These are phyloP conservation scores for Lerista edwardsae DNA, from an alignment of 2,797 vertebrate genomes.

Conservation along the genomic window DNA sequence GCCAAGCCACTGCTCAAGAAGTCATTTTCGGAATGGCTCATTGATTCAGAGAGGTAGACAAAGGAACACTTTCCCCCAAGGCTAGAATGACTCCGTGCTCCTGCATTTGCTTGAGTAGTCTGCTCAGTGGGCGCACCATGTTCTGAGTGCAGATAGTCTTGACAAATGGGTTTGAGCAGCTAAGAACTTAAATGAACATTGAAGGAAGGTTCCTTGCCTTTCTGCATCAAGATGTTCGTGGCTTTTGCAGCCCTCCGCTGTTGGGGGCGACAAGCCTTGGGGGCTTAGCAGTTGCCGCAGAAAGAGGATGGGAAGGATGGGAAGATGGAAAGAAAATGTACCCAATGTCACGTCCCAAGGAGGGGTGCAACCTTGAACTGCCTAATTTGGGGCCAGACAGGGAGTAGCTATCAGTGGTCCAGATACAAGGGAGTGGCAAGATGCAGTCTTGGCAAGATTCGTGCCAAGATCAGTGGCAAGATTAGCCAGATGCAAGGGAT, in stretches of 20 bases:
- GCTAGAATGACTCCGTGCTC: neutral
- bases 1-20: neutral
- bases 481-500: too few relatives aligned
- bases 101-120: neutral
- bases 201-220: constrained; percentile 40
- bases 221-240: neutral
- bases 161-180: neutral
- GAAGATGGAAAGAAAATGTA: neutral
- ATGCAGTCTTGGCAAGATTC: too few relatives aligned
- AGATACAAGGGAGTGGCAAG: too few relatives aligned
- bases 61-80: neutral
- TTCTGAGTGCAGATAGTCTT: neutral
- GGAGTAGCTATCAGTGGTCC: too few relatives aligned
- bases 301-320: neutral
- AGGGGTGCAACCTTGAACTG: neutral
- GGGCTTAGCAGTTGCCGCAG: neutral
- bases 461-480: too few relatives aligned
- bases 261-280: neutral
- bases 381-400: too few relatives aligned
- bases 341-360: neutral
- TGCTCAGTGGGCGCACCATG: neutral
- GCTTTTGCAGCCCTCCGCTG: neutral
- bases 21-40: neutral
- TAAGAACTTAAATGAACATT: constrained; percentile 7
- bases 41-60: neutral